Evolutionary conservation across 1,140 invertebrate genomes (phyloP).

Genomic region (Aphis craccivora): DNA sequence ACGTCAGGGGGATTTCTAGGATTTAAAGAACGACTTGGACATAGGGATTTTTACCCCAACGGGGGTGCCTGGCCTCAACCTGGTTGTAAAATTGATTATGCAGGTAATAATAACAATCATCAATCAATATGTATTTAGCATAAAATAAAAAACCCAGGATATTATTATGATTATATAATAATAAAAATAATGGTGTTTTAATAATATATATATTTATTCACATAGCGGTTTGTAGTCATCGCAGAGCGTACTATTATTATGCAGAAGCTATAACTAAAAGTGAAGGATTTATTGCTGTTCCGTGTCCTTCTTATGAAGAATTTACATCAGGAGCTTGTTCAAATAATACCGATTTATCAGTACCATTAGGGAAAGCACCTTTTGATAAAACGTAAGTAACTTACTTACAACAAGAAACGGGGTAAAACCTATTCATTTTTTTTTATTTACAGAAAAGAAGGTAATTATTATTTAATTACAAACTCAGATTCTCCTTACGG

Average conservation of each 20-base stretch:
- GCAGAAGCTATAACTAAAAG: constrained; percentile 65
- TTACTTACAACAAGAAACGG: neutral
- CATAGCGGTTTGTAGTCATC: constrained; percentile 66
- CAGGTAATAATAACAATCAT: constrained; percentile 38
- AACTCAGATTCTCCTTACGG: constrained; percentile 58
- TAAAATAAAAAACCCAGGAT: neutral
- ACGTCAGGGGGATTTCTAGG: constrained; percentile 70
- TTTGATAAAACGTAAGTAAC: constrained; percentile 59
- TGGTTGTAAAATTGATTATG: constrained; percentile 64
- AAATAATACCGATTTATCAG: constrained; percentile 61
- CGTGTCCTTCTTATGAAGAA: constrained; percentile 69
- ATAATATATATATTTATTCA: neutral
- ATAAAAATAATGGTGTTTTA: no score
- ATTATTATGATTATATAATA: neutral
- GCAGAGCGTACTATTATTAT: constrained; percentile 67
- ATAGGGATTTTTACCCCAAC: constrained; percentile 73
- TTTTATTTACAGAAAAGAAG: constrained; percentile 57
- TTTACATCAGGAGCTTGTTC: constrained; percentile 67
- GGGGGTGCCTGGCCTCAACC: constrained; percentile 70
- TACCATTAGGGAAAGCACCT: constrained; percentile 57
- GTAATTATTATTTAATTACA: constrained; percentile 59
- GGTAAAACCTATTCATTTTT: neutral
- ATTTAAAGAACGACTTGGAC: constrained; percentile 67
- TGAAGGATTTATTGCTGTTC: constrained; percentile 65
- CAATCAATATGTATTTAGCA: neutral